Percentiles rank a stretch among this genome's conserved stretches.
Evolutionary conservation across 2,797 vertebrate species (phyloP).

Genomic region (Thaleichthys pacificus): DNA sequence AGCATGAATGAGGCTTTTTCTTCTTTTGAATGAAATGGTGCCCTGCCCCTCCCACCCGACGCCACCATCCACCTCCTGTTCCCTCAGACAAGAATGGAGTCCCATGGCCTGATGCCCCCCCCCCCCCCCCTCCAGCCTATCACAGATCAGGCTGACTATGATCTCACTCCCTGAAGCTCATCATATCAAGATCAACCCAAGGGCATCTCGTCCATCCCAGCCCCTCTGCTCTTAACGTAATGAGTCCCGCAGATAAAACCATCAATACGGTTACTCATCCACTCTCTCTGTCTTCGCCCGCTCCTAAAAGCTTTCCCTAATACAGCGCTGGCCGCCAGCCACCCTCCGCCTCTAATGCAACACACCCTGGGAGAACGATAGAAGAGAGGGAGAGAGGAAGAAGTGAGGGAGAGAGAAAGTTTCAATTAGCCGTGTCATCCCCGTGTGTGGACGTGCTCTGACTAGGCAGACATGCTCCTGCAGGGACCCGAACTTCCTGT

Average conservation of each 20-base stretch:
- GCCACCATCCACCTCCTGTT: no score
- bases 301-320: constrained; percentile 80
- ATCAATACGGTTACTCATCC: constrained; percentile 75
- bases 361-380: constrained; percentile 41
- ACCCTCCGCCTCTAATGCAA: constrained; percentile 53
- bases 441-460: not conserved
- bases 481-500: no score
- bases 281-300: constrained; percentile 51
- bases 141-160: constrained; percentile 26
- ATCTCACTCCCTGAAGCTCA: constrained; percentile 33
- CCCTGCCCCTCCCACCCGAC: no score
- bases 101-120: no score
- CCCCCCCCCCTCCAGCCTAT: no score
- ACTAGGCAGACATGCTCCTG: not conserved
- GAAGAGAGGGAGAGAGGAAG: constrained; percentile 19
- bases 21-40: no score
- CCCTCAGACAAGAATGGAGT: constrained; percentile 30
- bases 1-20: no score
- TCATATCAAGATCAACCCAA: constrained; percentile 72
- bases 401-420: constrained; percentile 17
- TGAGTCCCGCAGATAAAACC: constrained; percentile 77
- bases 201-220: constrained; percentile 67
- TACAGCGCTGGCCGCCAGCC: constrained; percentile 71
- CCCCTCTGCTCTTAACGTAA: constrained; percentile 77
- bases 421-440: constrained; percentile 42